Conservation (phyloP, 2,113 vertebrate genomes). For the Tachysurus fulvidraco region DNA sequence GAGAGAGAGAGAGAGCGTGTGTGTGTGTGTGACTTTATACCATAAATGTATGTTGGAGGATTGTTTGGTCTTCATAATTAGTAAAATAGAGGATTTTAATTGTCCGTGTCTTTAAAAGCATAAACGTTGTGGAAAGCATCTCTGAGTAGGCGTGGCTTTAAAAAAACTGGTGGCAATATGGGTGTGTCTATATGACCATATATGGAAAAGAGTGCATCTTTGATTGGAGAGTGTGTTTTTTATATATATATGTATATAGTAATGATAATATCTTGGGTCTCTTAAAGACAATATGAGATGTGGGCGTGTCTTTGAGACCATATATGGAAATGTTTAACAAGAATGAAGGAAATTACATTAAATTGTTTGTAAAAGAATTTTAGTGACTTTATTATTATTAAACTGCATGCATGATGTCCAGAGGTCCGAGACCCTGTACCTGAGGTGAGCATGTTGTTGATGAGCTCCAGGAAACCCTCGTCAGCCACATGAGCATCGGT, state of each 20-base stretch:
- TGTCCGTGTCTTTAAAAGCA: too few species aligned
- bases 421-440: conserved; percentile 67
- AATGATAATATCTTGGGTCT: neutral
- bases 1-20: too few species aligned
- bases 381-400: neutral
- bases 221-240: neutral
- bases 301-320: too few species aligned
- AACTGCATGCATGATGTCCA: neutral
- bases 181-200: neutral
- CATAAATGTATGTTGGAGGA: neutral
- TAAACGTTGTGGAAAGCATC: neutral
- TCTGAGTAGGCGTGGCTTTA: neutral
- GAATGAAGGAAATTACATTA: neutral
- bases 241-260: neutral
- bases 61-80: neutral
- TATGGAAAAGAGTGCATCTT: neutral
- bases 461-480: conserved; percentile 94
- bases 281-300: neutral
- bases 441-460: conserved; percentile 98
- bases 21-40: neutral
- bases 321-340: neutral
- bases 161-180: too few species aligned
- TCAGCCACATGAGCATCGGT: conserved; percentile 90
- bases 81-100: neutral
- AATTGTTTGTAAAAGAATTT: neutral